Conservation (phyloP, 2,888 invertebrate genomes). For the Fragum sueziense region DNA sequence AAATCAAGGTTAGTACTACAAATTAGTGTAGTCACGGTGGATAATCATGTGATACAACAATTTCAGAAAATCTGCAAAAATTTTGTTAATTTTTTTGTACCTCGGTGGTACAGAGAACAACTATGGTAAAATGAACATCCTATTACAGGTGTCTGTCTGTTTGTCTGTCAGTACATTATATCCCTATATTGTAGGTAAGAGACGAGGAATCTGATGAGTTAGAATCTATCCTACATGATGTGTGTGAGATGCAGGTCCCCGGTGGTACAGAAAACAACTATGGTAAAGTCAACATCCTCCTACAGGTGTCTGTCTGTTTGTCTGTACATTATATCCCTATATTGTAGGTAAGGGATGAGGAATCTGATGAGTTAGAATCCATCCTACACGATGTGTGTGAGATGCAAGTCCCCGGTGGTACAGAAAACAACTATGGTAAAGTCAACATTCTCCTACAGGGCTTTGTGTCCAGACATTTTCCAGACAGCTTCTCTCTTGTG, state of each 20-base stretch:
- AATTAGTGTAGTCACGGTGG: no score
- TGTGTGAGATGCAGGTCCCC: conserved; percentile 90
- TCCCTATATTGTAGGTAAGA: conserved; percentile 86
- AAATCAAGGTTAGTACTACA: conserved; percentile 89
- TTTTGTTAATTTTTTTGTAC: no score
- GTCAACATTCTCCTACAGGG: conserved; percentile 94
- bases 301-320: conserved; percentile 92
- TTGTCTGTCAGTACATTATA: not conserved
- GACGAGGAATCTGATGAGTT: conserved; percentile 97
- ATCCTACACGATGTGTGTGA: conserved; percentile 89
- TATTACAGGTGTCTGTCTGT: conserved; percentile 92
- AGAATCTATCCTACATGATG: conserved; percentile 88
- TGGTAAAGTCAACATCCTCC: conserved; percentile 92
- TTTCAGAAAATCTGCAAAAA: no score
- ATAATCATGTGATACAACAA: no score
- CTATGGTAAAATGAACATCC: conserved; percentile 92
- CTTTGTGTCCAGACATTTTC: conserved; percentile 90
- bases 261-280: conserved; percentile 94
- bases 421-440: conserved; percentile 91
- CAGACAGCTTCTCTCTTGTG: conserved; percentile 92
- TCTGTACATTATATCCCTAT: not conserved
- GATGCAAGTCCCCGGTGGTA: conserved; percentile 90
- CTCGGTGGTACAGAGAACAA: conserved; percentile 93
- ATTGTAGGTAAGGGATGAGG: conserved; percentile 94
- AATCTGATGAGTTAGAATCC: conserved; percentile 93